Conservation (phyloP, 1,140 invertebrate species). For the Agraylea sexmaculata region DNA sequence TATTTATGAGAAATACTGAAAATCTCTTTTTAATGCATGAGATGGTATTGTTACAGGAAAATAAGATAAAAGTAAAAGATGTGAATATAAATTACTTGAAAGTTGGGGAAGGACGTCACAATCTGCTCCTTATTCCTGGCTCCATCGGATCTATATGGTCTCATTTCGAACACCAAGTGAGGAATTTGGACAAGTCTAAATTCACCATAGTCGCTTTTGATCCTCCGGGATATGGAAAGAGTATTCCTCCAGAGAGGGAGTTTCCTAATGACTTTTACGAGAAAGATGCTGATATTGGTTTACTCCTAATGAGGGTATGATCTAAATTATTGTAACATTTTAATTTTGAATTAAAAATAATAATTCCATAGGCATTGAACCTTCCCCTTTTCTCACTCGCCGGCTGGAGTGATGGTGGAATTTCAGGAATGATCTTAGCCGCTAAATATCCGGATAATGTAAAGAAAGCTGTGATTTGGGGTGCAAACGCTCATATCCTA, state of each 20-base stretch:
- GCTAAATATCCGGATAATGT: conserved; percentile 53
- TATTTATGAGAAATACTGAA: too few species aligned
- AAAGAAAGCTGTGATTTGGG: conserved; percentile 66
- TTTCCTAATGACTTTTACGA: conserved; percentile 61
- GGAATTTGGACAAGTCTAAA: conserved; percentile 51
- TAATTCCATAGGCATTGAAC: conserved; percentile 41
- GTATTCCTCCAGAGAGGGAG: conserved; percentile 60
- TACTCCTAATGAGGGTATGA: conserved; percentile 59
- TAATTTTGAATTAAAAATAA: background rate
- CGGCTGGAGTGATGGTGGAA: conserved; percentile 86
- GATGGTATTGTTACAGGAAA: conserved; percentile 25
- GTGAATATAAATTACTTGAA: conserved; percentile 57
- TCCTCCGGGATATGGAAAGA: conserved; percentile 78
- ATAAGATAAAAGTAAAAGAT: conserved; percentile 47
- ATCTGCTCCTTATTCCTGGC: conserved; percentile 63
- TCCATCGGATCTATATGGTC: conserved; percentile 65
- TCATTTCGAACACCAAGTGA: conserved; percentile 70
- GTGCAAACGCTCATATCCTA: conserved; percentile 61
- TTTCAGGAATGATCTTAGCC: conserved; percentile 62
- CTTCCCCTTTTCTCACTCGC: conserved; percentile 61
- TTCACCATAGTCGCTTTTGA: conserved; percentile 77
- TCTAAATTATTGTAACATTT: conserved; percentile 3
- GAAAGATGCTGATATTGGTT: conserved; percentile 59
- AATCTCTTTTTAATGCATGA: too few species aligned
- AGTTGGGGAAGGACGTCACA: conserved; percentile 54